Conservation (phyloP, 2,113 vertebrate species). For the Centropristis striata region DNA sequence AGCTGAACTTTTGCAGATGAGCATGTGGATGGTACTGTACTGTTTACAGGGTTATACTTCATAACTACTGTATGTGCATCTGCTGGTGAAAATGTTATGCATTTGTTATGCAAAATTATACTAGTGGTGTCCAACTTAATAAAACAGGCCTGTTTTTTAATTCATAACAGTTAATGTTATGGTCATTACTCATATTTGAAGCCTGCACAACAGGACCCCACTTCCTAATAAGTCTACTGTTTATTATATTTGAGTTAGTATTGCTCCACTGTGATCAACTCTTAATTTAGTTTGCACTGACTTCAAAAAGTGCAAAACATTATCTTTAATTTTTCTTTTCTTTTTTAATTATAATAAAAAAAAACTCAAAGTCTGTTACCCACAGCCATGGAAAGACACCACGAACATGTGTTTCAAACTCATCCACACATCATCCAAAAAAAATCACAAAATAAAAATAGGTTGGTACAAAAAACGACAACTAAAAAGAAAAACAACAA, state of each 20-base stretch:
- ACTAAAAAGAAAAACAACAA: slow-evolving; percentile 50
- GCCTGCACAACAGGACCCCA: slow-evolving; percentile 47
- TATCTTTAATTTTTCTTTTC: not conserved
- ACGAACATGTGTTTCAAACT: slow-evolving; percentile 51
- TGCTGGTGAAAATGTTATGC: slow-evolving; percentile 78
- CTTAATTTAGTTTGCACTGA: slow-evolving; percentile 41
- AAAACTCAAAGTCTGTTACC: slow-evolving; percentile 17
- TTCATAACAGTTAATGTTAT: slow-evolving; percentile 3
- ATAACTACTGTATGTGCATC: slow-evolving; percentile 61
- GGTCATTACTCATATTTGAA: slow-evolving; percentile 13
- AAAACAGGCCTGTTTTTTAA: slow-evolving; percentile 22
- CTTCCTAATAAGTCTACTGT: slow-evolving; percentile 21
- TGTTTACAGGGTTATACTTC: slow-evolving; percentile 42
- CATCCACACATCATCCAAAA: slow-evolving; percentile 63
- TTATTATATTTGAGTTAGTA: slow-evolving; percentile 46
- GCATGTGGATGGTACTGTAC: slow-evolving; percentile 8
- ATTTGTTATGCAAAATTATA: slow-evolving; percentile 40
- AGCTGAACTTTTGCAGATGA: slow-evolving; percentile 55
- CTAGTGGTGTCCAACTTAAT: slow-evolving; percentile 34
- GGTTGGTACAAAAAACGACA: slow-evolving; percentile 51
- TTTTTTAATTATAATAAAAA: not conserved
- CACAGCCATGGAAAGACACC: slow-evolving; percentile 61
- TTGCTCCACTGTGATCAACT: slow-evolving; percentile 65
- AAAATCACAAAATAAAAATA: slow-evolving; percentile 61
- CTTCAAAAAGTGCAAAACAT: slow-evolving; percentile 45